These are phyloP conservation scores for Phlogophora meticulosa DNA, from an alignment of 2,888 invertebrate species.

Conservation along the genomic window DNA sequence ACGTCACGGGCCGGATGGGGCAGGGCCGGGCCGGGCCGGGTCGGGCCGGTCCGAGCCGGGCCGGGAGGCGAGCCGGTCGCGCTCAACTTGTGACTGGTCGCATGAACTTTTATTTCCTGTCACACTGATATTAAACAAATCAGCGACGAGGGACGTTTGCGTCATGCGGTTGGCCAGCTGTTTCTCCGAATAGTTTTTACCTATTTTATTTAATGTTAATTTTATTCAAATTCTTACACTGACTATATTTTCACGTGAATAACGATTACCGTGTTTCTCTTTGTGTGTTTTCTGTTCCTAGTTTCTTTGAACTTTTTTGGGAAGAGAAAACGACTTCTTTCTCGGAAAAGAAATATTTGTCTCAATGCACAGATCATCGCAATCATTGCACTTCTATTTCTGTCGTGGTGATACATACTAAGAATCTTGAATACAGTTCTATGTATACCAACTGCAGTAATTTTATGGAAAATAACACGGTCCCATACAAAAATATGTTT, in stretches of 20 bases:
- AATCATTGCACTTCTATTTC: neutral
- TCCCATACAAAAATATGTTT: slow-evolving; percentile 13
- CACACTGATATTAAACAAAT: slow-evolving; percentile 43
- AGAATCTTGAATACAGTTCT: neutral
- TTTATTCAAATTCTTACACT: too few species aligned
- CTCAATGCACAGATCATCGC: neutral
- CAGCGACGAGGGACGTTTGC: slow-evolving; percentile 26
- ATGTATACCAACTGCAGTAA: neutral
- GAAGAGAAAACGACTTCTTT: neutral
- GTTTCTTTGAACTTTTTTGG: neutral
- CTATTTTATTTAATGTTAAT: too few species aligned
- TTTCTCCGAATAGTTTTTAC: neutral
- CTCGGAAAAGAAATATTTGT: neutral
- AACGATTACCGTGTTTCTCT: neutral
- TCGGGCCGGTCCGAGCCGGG: too few species aligned
- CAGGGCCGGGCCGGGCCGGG: neutral
- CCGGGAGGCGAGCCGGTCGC: neutral
- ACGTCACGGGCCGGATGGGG: neutral
- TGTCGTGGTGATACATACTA: neutral
- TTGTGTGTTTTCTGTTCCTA: neutral
- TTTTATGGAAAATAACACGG: neutral
- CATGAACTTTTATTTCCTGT: slow-evolving; percentile 33
- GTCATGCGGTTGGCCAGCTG: neutral
- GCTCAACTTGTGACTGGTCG: slow-evolving; percentile 13
- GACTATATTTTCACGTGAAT: too few species aligned